Percentiles rank a stretch among this genome's conserved stretches.
Conservation (phyloP, 2,888 invertebrate species). For the Sturmia bella region DNA sequence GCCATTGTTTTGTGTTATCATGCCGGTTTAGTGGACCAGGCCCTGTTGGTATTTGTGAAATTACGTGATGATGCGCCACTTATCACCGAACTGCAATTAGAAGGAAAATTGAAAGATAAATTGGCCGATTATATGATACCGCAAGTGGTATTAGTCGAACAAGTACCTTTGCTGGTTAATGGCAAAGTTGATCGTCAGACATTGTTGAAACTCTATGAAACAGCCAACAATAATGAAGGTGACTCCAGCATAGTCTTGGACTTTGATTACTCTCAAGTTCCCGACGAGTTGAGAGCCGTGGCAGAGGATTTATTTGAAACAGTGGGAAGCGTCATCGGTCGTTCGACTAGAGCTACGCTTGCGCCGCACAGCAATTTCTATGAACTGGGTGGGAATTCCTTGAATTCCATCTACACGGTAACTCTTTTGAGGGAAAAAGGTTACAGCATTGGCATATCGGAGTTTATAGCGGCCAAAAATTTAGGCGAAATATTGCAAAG, state of each 20-base stretch:
- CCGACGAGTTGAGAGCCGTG: conserved; percentile 83
- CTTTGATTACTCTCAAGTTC: conserved; percentile 86
- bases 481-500: conserved; percentile 87
- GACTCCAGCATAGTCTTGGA: conserved; percentile 83
- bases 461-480: conserved; percentile 88
- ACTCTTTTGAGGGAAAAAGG: conserved; percentile 89
- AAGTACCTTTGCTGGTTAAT: conserved; percentile 91
- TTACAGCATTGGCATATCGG: conserved; percentile 90
- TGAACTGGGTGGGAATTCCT: conserved; percentile 92
- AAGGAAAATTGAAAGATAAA: conserved; percentile 85
- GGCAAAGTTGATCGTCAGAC: conserved; percentile 93
- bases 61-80: conserved; percentile 82
- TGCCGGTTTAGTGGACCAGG: conserved; percentile 87
- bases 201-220: conserved; percentile 88
- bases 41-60: conserved; percentile 87
- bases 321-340: conserved; percentile 87
- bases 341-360: conserved; percentile 85
- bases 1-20: conserved; percentile 91
- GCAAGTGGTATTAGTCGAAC: conserved; percentile 88
- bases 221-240: conserved; percentile 84
- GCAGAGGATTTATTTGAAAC: conserved; percentile 89
- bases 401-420: conserved; percentile 92
- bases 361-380: conserved; percentile 89
- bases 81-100: conserved; percentile 84
- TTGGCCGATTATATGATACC: conserved; percentile 91